Base-by-base conservation (phyloP, 2,888 invertebrate genomes). In the Protonemura montana region DNA sequence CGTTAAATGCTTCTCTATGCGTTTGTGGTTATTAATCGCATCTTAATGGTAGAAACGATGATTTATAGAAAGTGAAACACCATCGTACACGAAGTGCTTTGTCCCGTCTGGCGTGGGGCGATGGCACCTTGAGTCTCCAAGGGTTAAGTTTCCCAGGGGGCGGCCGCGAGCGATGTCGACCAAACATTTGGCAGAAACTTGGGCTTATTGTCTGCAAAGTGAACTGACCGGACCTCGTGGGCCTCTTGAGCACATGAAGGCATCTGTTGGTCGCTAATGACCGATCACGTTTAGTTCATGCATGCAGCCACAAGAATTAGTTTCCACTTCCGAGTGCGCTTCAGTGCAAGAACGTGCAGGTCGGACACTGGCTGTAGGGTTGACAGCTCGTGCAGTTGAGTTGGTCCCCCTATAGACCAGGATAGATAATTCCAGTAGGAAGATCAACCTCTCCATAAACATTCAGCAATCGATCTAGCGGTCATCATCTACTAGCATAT, bases 221-320 rank as follows among this genome's bases (percentile, higher is more conserved):
- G n/a, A n/a, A n/a, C n/a, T n/a, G n/a, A n/a, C n/a, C n/a, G n/a
- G n/a, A n/a, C n/a, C n/a, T n/a, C n/a, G n/a, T n/a, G n/a, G n/a
- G n/a, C n/a, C n/a, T n/a, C n/a, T n/a, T n/a, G n/a, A n/a, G n/a
- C n/a, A n/a, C n/a, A n/a, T 21, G 59, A 59, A 21, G 59, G 59
- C 59, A 59, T 16, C 59, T 16, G 59, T 59, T 59, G 59, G 28
- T 81, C 29, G 7, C 21, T 30, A 29, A 81, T 81, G 81, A 81
- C 81, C 27, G 81, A 81, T 81, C 81, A 81, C 16, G 29, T 81
- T 81, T 10, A 10, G 10, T 35, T 30, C 81, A 59, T 81, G n/a
- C n/a, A 81, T n/a, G n/a, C 81, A 29, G 29, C 30, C 81, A n/a
- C n/a, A n/a, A n/a, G n/a, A 81, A 81, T 81, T 81, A 30, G 30